Evolutionary conservation across 2,888 invertebrate genomes (phyloP).

Genomic region (Ceramica pisi): DNA sequence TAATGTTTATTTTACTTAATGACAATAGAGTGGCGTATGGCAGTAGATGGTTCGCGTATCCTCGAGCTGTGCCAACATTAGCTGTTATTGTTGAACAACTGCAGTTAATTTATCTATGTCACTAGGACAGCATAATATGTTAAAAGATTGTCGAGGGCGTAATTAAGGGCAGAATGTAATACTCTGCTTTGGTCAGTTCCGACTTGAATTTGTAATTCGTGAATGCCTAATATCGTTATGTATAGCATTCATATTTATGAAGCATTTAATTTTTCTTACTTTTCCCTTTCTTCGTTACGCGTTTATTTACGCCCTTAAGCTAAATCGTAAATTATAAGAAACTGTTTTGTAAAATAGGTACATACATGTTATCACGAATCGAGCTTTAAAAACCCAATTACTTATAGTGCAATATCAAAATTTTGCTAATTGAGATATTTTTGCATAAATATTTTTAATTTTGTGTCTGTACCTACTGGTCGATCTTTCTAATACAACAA

Average conservation of each 20-base stretch:
- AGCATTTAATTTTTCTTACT: conserved; percentile 48
- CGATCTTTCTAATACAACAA: conserved; percentile 48
- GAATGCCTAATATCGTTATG: conserved; percentile 41
- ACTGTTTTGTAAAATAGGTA: conserved; percentile 52
- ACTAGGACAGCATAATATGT: conserved; percentile 56
- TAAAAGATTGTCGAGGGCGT: conserved; percentile 51
- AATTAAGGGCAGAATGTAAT: conserved; percentile 46
- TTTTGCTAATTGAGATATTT: conserved; percentile 53
- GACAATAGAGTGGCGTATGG: conserved; percentile 43
- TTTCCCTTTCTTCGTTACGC: conserved; percentile 20
- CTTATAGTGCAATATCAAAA: conserved; percentile 67
- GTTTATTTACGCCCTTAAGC: conserved; percentile 40
- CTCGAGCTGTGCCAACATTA: conserved; percentile 61
- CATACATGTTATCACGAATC: conserved; percentile 64
- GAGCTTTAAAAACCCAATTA: conserved; percentile 68
- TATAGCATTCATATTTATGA: conserved; percentile 38
- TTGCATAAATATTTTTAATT: conserved; percentile 54
- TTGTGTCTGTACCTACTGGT: conserved; percentile 39
- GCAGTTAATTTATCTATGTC: conserved; percentile 54
- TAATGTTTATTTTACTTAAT: conserved; percentile 40
- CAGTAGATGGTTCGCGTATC: conserved; percentile 34
- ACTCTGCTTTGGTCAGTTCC: conserved; percentile 32
- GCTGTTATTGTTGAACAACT: conserved; percentile 58
- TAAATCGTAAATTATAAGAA: conserved; percentile 53
- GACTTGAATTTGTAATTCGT: conserved; percentile 35